A percentile compares a stretch with the other conserved stretches of the same genome.
Conservation (phyloP, 2,888 invertebrate species). For the Chydorus sphaericus region DNA sequence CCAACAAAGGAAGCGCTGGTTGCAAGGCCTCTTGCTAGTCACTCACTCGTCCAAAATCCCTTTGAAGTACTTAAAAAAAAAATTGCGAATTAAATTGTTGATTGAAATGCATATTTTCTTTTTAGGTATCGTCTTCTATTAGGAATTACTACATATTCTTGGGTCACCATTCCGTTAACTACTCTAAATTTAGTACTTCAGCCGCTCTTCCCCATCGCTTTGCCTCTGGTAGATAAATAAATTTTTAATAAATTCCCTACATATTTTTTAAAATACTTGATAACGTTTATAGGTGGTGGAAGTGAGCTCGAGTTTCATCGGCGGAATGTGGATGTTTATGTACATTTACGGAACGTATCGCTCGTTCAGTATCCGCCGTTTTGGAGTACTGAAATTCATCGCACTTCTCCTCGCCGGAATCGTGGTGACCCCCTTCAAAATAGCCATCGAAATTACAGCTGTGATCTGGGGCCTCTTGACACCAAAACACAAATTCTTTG, state of each 20-base stretch:
- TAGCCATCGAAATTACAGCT: slow-evolving; percentile 85
- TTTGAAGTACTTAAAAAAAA: slow-evolving; percentile 34
- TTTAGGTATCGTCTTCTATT: slow-evolving; percentile 40
- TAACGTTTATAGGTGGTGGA: slow-evolving; percentile 48
- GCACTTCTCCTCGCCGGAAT: slow-evolving; percentile 72
- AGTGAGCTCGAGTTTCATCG: slow-evolving; percentile 76
- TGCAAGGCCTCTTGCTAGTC: slow-evolving; percentile 74
- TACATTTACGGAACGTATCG: slow-evolving; percentile 95
- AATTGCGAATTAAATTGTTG: too few species aligned
- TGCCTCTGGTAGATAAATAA: slow-evolving; percentile 38
- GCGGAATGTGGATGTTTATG: slow-evolving; percentile 91
- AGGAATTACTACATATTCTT: slow-evolving; percentile 81
- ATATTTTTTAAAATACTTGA: background rate
- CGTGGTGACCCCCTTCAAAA: slow-evolving; percentile 81
- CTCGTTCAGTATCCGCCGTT: slow-evolving; percentile 78
- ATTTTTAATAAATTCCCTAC: background rate
- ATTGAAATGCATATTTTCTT: slow-evolving; percentile 12
- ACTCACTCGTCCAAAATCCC: slow-evolving; percentile 77
- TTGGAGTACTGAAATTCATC: slow-evolving; percentile 61
- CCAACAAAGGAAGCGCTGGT: slow-evolving; percentile 91
- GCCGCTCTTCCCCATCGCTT: slow-evolving; percentile 65
- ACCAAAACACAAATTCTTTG: slow-evolving; percentile 91
- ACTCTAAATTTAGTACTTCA: slow-evolving; percentile 78
- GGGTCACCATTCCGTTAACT: slow-evolving; percentile 86
- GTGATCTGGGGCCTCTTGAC: slow-evolving; percentile 88